Percentiles rank a stretch among this genome's conserved stretches.
Evolutionary conservation across 2,888 invertebrate genomes (phyloP).

Genomic region (Sympetrum striolatum): DNA sequence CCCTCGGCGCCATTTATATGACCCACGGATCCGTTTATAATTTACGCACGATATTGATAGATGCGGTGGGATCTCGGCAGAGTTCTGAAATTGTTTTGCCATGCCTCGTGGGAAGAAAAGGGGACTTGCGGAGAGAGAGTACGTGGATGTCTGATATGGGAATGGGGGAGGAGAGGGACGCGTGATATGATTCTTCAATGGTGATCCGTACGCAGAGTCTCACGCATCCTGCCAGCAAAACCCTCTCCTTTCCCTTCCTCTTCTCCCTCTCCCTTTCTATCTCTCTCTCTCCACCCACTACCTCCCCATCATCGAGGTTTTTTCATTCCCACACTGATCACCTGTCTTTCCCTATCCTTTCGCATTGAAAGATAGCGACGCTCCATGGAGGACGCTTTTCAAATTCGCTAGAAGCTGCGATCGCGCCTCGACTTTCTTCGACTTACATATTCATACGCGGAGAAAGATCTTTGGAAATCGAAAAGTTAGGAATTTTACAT

Average conservation of each 20-base stretch:
- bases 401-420: no score
- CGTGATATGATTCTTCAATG: slow-evolving; percentile 35
- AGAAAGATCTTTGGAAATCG: no score
- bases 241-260: background rate
- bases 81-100: background rate
- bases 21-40: background rate
- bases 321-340: background rate
- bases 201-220: slow-evolving; percentile 33
- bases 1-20: no score
- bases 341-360: background rate
- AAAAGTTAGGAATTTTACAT: no score
- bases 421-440: no score
- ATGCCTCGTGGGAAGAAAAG: background rate
- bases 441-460: no score
- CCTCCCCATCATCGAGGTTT: background rate
- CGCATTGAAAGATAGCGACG: no score
- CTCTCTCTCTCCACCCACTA: background rate
- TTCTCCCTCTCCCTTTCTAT: background rate
- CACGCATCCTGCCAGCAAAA: slow-evolving; percentile 29
- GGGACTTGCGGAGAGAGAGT: background rate
- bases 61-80: background rate
- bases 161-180: background rate
- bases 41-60: background rate
- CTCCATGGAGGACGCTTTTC: no score
- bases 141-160: background rate